Conservation (phyloP, 1,140 invertebrate species). For the Oedothorax gibbosus region DNA sequence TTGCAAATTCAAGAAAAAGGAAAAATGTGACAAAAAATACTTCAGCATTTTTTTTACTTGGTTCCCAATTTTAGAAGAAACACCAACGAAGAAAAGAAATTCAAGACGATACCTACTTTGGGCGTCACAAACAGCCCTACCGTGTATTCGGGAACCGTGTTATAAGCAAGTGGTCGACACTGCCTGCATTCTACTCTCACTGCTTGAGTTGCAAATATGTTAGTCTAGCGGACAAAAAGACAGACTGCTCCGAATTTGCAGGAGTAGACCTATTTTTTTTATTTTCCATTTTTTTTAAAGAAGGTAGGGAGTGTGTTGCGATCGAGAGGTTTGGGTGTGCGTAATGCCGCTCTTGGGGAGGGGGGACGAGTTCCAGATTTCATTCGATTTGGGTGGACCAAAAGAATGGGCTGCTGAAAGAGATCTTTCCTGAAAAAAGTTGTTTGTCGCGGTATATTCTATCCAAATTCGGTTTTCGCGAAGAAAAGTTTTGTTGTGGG, state of each 20-base stretch:
- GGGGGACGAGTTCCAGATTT: slow-evolving; percentile 17
- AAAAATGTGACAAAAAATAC: slow-evolving; percentile 1
- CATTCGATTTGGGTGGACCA: slow-evolving; percentile 56
- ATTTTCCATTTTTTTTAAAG: neutral
- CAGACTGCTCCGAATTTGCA: slow-evolving; percentile 46
- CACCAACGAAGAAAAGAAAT: neutral
- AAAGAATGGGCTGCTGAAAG: slow-evolving; percentile 55
- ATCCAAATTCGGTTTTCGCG: slow-evolving; percentile 29
- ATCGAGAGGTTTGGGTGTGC: slow-evolving; percentile 6
- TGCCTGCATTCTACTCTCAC: neutral
- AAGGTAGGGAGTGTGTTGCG: slow-evolving; percentile 2
- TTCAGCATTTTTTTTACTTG: slow-evolving; percentile 12
- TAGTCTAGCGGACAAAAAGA: slow-evolving; percentile 56
- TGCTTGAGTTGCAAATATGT: slow-evolving; percentile 59
- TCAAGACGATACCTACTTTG: neutral
- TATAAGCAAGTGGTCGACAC: neutral
- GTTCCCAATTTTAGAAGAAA: slow-evolving; percentile 7
- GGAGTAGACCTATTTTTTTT: slow-evolving; percentile 20
- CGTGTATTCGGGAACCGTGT: neutral
- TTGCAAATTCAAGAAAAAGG: no score
- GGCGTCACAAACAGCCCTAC: neutral
- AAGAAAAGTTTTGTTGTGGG: no score
- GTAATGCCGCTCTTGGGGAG: slow-evolving; percentile 50
- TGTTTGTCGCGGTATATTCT: slow-evolving; percentile 44
- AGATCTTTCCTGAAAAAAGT: slow-evolving; percentile 14